Evolutionary conservation across 2,888 invertebrate species (phyloP).

Genomic region (Flexamia atlantica): DNA sequence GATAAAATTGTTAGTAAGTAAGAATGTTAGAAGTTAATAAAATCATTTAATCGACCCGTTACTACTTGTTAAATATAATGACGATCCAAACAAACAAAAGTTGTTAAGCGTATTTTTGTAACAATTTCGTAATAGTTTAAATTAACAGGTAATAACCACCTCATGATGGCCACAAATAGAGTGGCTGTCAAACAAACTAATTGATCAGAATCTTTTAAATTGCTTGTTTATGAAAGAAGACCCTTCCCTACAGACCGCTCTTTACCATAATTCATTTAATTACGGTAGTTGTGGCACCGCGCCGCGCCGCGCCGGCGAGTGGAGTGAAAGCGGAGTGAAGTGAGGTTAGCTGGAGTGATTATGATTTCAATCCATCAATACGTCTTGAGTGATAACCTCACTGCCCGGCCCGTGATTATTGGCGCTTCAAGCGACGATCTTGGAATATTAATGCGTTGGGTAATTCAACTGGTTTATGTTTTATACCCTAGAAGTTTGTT

Average conservation of each 20-base stretch:
- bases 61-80: not conserved
- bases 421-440: not conserved
- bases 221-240: constrained; percentile 24
- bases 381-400: constrained; percentile 16
- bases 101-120: not conserved
- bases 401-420: constrained; percentile 3
- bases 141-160: constrained; percentile 16
- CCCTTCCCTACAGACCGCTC: not conserved
- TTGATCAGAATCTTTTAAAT: not conserved
- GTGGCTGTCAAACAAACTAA: not conserved
- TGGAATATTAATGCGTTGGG: not conserved
- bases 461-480: not conserved
- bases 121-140: not conserved
- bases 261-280: constrained; percentile 30
- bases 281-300: constrained; percentile 28
- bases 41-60: no score
- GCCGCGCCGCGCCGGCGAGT: no score
- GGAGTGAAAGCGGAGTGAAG: not conserved
- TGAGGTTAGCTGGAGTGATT: constrained; percentile 1
- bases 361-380: constrained; percentile 20
- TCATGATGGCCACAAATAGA: not conserved
- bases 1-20: no score
- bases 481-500: no score
- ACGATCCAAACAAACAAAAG: not conserved
- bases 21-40: no score